Evolutionary conservation across 1,140 invertebrate genomes (phyloP).

Genomic region (Chymomyza costata): DNA sequence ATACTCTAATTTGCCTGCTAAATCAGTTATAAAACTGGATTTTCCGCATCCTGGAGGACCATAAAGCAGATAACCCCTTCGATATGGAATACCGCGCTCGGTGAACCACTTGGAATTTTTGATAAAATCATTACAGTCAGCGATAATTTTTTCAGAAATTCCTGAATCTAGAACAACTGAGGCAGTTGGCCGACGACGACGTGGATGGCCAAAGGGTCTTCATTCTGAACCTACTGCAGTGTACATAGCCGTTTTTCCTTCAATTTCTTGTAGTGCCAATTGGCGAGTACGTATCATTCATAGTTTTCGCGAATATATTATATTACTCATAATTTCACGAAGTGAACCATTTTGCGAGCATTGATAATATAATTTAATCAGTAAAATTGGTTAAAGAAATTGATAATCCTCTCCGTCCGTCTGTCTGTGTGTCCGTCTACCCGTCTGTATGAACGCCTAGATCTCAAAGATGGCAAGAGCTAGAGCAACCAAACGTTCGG

Average conservation of each 20-base stretch:
- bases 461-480: too few species aligned
- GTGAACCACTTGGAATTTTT: constrained; percentile 94
- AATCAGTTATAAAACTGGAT: constrained; percentile 96
- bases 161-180: constrained; percentile 94
- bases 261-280: constrained; percentile 91
- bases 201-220: constrained; percentile 95
- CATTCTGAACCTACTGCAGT: constrained; percentile 96
- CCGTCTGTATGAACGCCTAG: too few species aligned
- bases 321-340: too few species aligned
- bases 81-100: constrained; percentile 88
- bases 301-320: too few species aligned
- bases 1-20: constrained; percentile 96
- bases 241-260: constrained; percentile 99
- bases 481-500: too few species aligned
- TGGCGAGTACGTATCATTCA: too few species aligned
- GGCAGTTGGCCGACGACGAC: constrained; percentile 87
- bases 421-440: too few species aligned
- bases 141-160: constrained; percentile 86
- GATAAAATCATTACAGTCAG: constrained; percentile 95
- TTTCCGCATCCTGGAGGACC: constrained; percentile 99
- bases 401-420: too few species aligned
- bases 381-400: too few species aligned
- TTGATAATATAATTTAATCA: too few species aligned
- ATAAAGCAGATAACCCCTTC: constrained; percentile 93
- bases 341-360: too few species aligned